A percentile compares a stretch with the other conserved stretches of the same genome.
phyloP scores from a whole-genome alignment of 2,888 invertebrate genomes.

The Scaptodrosophila latifasciaeformis region DNA sequence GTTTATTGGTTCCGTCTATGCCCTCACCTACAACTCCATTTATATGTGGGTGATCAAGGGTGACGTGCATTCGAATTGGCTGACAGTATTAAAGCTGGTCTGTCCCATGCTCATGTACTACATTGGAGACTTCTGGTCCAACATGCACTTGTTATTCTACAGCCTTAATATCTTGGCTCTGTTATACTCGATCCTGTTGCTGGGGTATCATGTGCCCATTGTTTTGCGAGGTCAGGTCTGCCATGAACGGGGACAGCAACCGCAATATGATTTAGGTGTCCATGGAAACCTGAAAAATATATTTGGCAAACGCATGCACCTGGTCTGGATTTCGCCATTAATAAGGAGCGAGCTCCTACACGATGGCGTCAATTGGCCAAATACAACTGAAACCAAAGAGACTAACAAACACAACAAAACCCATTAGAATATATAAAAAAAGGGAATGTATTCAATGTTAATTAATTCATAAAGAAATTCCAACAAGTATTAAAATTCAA shows the following conservation, averaged over 20 bases:
- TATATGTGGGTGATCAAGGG: conserved; percentile 77
- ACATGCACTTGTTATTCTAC: conserved; percentile 82
- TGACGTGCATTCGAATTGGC: conserved; percentile 70
- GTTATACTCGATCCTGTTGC: conserved; percentile 81
- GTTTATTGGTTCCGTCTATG: conserved; percentile 82
- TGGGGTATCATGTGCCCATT: conserved; percentile 82
- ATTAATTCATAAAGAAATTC: too few species aligned
- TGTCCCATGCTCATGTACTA: conserved; percentile 85
- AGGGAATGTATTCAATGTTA: too few species aligned
- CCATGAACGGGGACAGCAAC: conserved; percentile 76
- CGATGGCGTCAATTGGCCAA: conserved; percentile 83
- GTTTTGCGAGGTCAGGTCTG: conserved; percentile 83
- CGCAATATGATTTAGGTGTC: conserved; percentile 81
- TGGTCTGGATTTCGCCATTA: conserved; percentile 87
- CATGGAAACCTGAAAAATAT: conserved; percentile 82
- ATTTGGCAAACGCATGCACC: conserved; percentile 86
- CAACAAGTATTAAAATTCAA: too few species aligned
- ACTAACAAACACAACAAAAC: not conserved
- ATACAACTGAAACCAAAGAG: conserved; percentile 21
- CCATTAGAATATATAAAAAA: too few species aligned
- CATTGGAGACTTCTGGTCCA: conserved; percentile 80
- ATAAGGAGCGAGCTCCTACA: conserved; percentile 83
- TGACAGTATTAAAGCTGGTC: conserved; percentile 80
- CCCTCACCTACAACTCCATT: conserved; percentile 81
- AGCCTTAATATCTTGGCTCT: conserved; percentile 83